Evolutionary conservation across 2,888 invertebrate species (phyloP), one percentile per base, ranked within the genome.

Genomic region (Uropetala carovei): DNA sequence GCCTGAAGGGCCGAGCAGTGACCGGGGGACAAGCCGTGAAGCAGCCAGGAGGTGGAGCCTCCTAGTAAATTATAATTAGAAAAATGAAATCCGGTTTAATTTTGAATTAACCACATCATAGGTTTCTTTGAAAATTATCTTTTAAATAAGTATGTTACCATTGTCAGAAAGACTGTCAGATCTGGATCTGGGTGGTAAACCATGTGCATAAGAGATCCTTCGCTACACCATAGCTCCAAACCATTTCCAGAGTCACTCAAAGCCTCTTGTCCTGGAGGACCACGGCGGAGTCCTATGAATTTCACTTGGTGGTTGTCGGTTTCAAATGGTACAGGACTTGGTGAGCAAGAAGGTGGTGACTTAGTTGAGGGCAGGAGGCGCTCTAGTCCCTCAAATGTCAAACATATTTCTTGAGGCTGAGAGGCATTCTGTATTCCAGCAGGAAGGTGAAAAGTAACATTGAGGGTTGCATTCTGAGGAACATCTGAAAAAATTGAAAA

Each of bases 321-420:
- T 85, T 60, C 60, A 11, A 27, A 22, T 27, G 57, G 83, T 56
- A 92, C 5, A n/a, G 91, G 75, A n/a, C 81, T 16, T 56, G 92
- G 92, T 9, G 56, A 85, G 81, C 93, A 93, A 3, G 92, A 27
- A 16, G 93, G 92, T n/a, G 93, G 93, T n/a, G 92, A 86, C 60
- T 82, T 58, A 56, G 92, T 92, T 3, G 92, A 86, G 18, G 93
- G 93, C 30, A 93, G 86, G 11, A 93, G 60, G 0, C 92, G 92
- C n/a, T 92, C 92, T 22, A 93, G 93, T 0, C 93, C 93, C 60
- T 93, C 92, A 92, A 93, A 93, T 18, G 93, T 93, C 1, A 93
- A 93, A 92, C 93, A 93, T 14, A 93, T 92, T 58, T 93, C 92
- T 18, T 93, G 92, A n/a, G 91, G 58, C n/a, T 92, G 86, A 30